phyloP scores from a whole-genome alignment of 2,113 vertebrate genomes.

The Dromiciops gliroides region DNA sequence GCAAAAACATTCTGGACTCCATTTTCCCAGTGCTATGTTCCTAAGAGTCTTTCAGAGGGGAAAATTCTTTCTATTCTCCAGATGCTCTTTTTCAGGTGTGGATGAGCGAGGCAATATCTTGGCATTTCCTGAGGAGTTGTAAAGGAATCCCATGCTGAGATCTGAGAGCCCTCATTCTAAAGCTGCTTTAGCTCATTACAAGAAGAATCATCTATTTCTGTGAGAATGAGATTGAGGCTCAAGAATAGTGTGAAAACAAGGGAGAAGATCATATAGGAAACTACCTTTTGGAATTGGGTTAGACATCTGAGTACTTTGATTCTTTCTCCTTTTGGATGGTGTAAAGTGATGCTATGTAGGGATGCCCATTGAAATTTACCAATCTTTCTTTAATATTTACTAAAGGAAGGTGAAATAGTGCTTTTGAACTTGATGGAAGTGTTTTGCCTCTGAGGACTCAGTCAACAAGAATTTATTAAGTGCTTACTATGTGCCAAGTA shows the following conservation, averaged over 20 bases:
- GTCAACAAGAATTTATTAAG: neutral
- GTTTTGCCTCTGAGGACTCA: neutral
- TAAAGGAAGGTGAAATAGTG: neutral
- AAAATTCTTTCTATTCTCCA: constrained; percentile 7
- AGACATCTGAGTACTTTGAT: neutral
- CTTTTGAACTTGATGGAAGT: neutral
- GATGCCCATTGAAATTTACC: constrained; percentile 10
- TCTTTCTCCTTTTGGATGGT: neutral
- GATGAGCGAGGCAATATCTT: neutral
- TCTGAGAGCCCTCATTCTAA: constrained; percentile 17
- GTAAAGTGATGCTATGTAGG: neutral
- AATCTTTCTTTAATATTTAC: neutral
- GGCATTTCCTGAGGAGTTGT: constrained; percentile 35
- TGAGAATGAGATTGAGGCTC: neutral
- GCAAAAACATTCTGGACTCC: constrained; percentile 42
- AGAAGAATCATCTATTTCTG: neutral
- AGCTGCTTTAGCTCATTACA: neutral
- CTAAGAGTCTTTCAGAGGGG: neutral
- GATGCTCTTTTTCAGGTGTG: neutral
- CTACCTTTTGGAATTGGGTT: neutral
- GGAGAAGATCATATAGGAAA: neutral
- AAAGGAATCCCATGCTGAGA: neutral
- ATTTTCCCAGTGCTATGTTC: neutral
- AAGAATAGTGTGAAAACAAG: neutral
- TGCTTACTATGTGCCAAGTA: neutral